Conservation (phyloP, 2,797 vertebrate species). For the Pseudochirops cupreus region DNA sequence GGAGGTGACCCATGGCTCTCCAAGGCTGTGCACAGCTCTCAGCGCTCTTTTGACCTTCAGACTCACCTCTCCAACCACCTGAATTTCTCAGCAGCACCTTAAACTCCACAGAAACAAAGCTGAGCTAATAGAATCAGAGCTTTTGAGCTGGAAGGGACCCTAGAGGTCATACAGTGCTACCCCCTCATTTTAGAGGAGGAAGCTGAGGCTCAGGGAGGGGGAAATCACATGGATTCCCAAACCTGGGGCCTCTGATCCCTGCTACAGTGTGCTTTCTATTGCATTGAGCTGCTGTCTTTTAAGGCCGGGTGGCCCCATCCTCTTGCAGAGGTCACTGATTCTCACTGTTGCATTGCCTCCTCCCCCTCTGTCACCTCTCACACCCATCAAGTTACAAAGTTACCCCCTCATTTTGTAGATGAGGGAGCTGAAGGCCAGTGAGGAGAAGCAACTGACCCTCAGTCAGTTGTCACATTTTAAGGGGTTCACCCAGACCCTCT, state of each 20-base stretch:
- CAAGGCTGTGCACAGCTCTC: too few species aligned
- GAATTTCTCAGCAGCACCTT: not conserved
- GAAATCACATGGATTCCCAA: constrained; percentile 32
- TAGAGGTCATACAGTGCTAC: not conserved
- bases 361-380: not conserved
- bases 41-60: not conserved
- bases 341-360: not conserved
- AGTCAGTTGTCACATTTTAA: not conserved
- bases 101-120: not conserved
- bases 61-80: not conserved
- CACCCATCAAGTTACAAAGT: not conserved
- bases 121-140: not conserved
- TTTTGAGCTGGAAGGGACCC: not conserved
- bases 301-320: not conserved
- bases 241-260: constrained; percentile 16
- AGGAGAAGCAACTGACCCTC: not conserved
- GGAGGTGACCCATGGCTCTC: too few species aligned
- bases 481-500: not conserved
- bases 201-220: constrained; percentile 28
- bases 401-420: not conserved
- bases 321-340: not conserved
- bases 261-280: not conserved
- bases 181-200: not conserved
- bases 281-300: not conserved
- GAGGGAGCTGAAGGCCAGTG: not conserved